phyloP scores from a whole-genome alignment of 2,888 invertebrate genomes.

The Papilio elwesi region DNA sequence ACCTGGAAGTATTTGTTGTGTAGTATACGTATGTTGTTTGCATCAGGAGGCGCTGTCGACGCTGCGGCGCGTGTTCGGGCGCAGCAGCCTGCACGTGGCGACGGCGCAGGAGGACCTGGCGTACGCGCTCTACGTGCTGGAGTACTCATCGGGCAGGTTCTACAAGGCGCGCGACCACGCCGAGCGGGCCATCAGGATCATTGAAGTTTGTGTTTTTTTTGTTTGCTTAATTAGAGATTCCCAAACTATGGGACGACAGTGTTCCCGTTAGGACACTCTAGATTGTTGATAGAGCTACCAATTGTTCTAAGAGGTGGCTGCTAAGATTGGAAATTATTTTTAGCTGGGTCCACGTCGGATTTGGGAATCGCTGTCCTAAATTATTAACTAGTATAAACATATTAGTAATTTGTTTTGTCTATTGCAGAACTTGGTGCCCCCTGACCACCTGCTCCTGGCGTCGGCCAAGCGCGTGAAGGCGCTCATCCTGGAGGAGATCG shows the following conservation, averaged over 20 bases:
- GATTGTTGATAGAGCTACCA: no score
- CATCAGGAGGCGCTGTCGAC: constrained; percentile 88
- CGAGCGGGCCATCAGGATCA: constrained; percentile 91
- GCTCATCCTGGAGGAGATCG: constrained; percentile 96
- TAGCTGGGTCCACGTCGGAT: no score
- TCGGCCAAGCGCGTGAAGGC: constrained; percentile 97
- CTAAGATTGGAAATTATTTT: no score
- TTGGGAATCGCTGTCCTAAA: no score
- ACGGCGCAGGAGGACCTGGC: constrained; percentile 96
- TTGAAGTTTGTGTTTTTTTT: constrained; percentile 76
- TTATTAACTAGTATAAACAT: no score
- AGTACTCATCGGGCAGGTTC: constrained; percentile 95
- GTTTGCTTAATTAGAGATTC: no score
- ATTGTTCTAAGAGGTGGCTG: no score
- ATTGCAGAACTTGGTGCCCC: constrained; percentile 87
- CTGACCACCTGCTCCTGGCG: constrained; percentile 92
- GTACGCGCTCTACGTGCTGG: constrained; percentile 95
- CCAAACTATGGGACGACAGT: no score
- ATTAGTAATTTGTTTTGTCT: neutral
- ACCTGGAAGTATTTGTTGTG: neutral
- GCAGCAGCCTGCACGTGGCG: constrained; percentile 94
- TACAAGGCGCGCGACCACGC: constrained; percentile 92
- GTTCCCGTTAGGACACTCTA: no score
- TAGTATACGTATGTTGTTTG: constrained; percentile 30
- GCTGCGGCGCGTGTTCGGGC: constrained; percentile 91